A percentile compares a stretch with the other conserved stretches of the same genome.
phyloP scores from a whole-genome alignment of 2,113 vertebrate genomes.

The Hippocampus zosterae region DNA sequence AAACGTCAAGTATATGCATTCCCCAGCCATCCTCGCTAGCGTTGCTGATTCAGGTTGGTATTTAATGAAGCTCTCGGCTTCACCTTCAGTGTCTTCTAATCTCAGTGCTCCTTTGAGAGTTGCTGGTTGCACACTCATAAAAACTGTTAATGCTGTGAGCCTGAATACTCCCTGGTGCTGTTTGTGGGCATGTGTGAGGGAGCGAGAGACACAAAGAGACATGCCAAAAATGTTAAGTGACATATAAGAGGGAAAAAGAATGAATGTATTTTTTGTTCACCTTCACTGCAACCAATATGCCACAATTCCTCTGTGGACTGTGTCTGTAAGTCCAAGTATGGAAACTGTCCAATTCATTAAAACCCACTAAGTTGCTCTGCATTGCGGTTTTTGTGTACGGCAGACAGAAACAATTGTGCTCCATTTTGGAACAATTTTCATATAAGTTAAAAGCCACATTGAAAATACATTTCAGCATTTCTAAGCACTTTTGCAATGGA shows the following conservation, averaged over 20 bases:
- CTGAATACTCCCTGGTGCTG: conserved; percentile 33
- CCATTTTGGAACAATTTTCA: background rate
- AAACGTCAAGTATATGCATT: conserved; percentile 4
- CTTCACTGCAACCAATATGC: background rate
- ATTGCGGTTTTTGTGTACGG: background rate
- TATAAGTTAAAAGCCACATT: background rate
- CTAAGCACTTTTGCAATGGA: background rate
- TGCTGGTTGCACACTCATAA: conserved; percentile 48
- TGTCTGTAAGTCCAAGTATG: background rate
- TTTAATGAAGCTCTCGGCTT: conserved; percentile 75
- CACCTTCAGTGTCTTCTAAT: conserved; percentile 63
- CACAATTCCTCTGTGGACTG: background rate
- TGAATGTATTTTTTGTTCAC: background rate
- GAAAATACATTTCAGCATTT: background rate
- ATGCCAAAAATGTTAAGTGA: background rate
- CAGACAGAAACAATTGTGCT: background rate
- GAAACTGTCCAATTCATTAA: background rate
- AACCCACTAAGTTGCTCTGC: background rate
- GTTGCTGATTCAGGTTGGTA: conserved; percentile 74
- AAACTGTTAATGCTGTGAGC: conserved; percentile 62
- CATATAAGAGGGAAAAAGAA: background rate
- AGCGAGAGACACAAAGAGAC: background rate
- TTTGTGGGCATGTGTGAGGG: conserved; percentile 21
- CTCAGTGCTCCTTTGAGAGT: conserved; percentile 62
- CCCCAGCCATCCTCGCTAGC: conserved; percentile 34